Base-by-base conservation (phyloP, 2,888 invertebrate genomes). In the Conchocele bisecta region DNA sequence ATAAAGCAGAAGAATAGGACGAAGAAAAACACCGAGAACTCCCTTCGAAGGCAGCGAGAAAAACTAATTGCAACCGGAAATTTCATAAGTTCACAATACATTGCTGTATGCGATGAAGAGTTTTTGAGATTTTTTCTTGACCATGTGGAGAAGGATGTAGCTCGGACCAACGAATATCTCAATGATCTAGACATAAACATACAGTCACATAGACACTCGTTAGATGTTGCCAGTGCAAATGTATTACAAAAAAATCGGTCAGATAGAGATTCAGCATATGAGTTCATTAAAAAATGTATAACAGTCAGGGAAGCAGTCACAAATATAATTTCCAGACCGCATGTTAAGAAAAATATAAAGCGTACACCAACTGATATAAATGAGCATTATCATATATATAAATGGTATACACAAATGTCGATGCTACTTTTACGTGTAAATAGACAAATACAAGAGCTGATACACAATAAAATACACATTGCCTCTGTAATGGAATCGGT, bases 401-500 rank as follows among this genome's bases (percentile, higher is more conserved):
- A n/a, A n/a, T n/a, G 84, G 2, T 89, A 89, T 65, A 29, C 83
- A 26, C 83, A 84, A 57, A 77, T 87, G 33, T 46, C 73, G 24
- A 58, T 75, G 20, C 71, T 77, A 29, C 60, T 85, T 5, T 58
- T 70, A 28, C 58, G 71, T 15, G 75, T 83, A 48, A 84, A 79
- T 63, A 72, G 74, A 39, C 78, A 83, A 48, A 77, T 86, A 9
- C 81, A 83, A 33, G 73, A 66, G 15, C 63, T 84, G 6, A 80
- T 82, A 9, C 75, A 83, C 20, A 56, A 66, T 15, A 88, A 88
- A 59, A 81, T 88, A 9, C 82, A 86, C 39, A 71, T 88, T 1
- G 67, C 86, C 1, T 84, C 86, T 33, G 86, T 89, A 9, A 76
- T 85, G 39, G 89, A 88, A 72, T 86, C 89, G 1, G 75, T 87